Evolutionary conservation across 2,113 vertebrate species (phyloP).

Genomic region (Gopherus flavomarginatus): DNA sequence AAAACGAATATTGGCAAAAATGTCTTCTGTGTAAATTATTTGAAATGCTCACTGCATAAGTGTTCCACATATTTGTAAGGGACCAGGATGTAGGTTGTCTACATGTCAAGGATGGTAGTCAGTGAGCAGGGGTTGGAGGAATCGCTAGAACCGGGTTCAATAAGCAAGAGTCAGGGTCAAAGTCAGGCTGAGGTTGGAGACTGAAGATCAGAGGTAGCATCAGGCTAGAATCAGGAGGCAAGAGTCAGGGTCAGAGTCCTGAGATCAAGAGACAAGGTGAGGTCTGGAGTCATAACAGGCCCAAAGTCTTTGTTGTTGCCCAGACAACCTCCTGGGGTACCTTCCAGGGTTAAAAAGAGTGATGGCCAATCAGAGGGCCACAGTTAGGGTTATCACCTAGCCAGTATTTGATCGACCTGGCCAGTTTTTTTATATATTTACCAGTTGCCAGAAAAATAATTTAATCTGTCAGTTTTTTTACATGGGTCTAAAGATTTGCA

Average conservation of each 20-base stretch:
- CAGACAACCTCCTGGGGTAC: background rate
- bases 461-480: no score
- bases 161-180: background rate
- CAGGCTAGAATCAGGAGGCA: background rate
- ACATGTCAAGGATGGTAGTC: background rate
- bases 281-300: background rate
- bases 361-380: background rate
- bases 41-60: background rate
- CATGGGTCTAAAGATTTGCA: no score
- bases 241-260: background rate
- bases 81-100: background rate
- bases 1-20: background rate
- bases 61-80: background rate
- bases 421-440: no score
- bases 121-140: background rate
- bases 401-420: no score
- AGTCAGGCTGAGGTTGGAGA: background rate
- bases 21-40: background rate
- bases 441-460: no score
- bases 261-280: background rate
- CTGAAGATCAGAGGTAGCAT: background rate
- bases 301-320: background rate
- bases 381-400: no score
- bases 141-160: background rate
- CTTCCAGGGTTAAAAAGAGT: background rate